Evolutionary conservation across 2,797 vertebrate genomes (phyloP).

Genomic region (Poliocrania exsul): DNA sequence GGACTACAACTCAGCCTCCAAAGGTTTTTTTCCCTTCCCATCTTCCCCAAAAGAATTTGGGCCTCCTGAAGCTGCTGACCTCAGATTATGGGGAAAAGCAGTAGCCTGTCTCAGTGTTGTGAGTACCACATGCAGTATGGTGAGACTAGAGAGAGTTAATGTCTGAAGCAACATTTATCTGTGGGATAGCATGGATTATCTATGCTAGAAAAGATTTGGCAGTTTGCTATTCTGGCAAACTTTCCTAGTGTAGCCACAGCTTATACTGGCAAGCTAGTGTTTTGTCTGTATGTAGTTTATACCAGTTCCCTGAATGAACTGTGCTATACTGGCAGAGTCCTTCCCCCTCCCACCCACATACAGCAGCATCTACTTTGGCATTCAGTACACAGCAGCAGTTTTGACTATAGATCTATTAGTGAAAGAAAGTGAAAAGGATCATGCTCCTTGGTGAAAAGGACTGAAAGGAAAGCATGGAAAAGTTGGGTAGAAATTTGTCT

Average conservation of each 20-base stretch:
- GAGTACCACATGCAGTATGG: not conserved
- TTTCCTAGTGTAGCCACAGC: conserved; percentile 58
- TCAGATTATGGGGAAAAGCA: not conserved
- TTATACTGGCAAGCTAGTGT: conserved; percentile 69
- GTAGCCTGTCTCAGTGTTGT: not conserved
- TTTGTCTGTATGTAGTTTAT: conserved; percentile 69
- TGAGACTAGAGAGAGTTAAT: conserved; percentile 42
- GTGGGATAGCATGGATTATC: conserved; percentile 55
- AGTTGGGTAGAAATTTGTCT: not conserved
- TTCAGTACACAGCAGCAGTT: conserved; percentile 32
- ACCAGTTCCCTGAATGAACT: conserved; percentile 66
- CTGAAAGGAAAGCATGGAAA: not conserved
- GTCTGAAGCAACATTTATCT: conserved; percentile 55
- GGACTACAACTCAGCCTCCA: not conserved
- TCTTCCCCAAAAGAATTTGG: not conserved
- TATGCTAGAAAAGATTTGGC: conserved; percentile 58
- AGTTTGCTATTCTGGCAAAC: conserved; percentile 54
- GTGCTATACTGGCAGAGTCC: conserved; percentile 53
- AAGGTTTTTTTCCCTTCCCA: not conserved
- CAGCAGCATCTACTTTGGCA: conserved; percentile 48
- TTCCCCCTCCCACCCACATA: conserved; percentile 51
- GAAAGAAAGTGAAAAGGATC: not conserved
- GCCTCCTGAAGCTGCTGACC: not conserved
- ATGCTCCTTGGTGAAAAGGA: not conserved
- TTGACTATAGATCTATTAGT: not conserved